Conservation (phyloP, 2,797 vertebrate species). For the Xiphophorus birchmanni region DNA sequence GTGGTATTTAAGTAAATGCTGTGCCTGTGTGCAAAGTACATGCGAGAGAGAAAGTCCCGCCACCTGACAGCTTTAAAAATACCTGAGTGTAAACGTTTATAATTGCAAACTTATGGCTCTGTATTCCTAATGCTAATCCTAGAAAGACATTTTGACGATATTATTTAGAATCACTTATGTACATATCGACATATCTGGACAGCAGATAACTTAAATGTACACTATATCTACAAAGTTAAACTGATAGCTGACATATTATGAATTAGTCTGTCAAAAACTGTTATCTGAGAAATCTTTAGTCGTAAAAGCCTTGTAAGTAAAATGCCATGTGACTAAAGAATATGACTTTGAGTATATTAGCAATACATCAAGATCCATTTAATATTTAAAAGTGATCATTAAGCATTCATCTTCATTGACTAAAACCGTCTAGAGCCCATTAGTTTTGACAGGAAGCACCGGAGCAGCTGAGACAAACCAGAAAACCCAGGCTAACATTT, state of each 20-base stretch:
- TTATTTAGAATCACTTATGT: neutral
- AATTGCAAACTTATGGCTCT: neutral
- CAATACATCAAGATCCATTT: neutral
- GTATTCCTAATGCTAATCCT: neutral
- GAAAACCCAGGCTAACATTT: neutral
- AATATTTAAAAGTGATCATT: neutral
- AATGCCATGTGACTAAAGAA: neutral
- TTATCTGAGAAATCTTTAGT: neutral
- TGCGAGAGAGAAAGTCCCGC: conserved; percentile 15
- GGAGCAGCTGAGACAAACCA: neutral
- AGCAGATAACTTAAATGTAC: neutral
- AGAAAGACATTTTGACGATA: neutral
- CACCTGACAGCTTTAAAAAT: conserved; percentile 14
- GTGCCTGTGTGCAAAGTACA: conserved; percentile 3
- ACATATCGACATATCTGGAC: neutral
- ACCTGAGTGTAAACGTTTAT: neutral
- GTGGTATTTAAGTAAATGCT: conserved; percentile 26
- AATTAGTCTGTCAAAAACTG: neutral
- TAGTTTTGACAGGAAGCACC: neutral
- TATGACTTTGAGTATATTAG: neutral
- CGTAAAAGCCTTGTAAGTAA: neutral
- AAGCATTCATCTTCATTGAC: neutral
- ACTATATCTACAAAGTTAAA: neutral
- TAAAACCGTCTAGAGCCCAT: neutral
- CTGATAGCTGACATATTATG: neutral